Conservation (phyloP, 2,888 invertebrate genomes). For the Epirrita christyi region DNA sequence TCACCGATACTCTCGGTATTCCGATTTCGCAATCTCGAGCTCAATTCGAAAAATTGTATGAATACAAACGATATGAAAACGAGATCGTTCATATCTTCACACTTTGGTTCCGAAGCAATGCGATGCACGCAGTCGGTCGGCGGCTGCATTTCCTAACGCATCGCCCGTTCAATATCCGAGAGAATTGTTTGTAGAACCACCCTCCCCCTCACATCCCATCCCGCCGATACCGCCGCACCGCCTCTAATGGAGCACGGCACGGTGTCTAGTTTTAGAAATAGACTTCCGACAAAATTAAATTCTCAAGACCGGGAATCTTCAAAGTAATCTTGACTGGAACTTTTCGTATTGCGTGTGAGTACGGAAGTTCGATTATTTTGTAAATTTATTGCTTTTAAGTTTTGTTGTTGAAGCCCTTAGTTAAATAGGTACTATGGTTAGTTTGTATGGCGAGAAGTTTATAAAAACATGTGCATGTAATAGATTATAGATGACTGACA, state of each 20-base stretch:
- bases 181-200: constrained; percentile 77
- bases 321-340: constrained; percentile 31
- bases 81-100: constrained; percentile 72
- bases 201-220: constrained; percentile 43
- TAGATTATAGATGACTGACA: no score
- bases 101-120: constrained; percentile 67
- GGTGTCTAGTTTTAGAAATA: constrained; percentile 70
- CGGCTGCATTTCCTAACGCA: constrained; percentile 81
- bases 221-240: constrained; percentile 46
- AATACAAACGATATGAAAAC: constrained; percentile 68
- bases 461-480: no score
- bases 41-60: constrained; percentile 49
- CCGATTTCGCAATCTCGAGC: constrained; percentile 30
- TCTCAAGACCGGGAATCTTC: constrained; percentile 39
- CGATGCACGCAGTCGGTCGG: constrained; percentile 64
- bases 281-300: constrained; percentile 50
- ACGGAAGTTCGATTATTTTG: constrained; percentile 28
- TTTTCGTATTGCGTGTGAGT: constrained; percentile 30
- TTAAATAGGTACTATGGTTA: background rate
- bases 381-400: constrained; percentile 26
- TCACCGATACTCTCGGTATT: constrained; percentile 24
- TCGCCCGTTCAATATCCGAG: constrained; percentile 82
- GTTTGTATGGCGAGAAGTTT: background rate
- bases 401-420: constrained; percentile 11
- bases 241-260: constrained; percentile 63